phyloP scores from a whole-genome alignment of 2,113 vertebrate genomes.

The Oreocharis arfaki region DNA sequence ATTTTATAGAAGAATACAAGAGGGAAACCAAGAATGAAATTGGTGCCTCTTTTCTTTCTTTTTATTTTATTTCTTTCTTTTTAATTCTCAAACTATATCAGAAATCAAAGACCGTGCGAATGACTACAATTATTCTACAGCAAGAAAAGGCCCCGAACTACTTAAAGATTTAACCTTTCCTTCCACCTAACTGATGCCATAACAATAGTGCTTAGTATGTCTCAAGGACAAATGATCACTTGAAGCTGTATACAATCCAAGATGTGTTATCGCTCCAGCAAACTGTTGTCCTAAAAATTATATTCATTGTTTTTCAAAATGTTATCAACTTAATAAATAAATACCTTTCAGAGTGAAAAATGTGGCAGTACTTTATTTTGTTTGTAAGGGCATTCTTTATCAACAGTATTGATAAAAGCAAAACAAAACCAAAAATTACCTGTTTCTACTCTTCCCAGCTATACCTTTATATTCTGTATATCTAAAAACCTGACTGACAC shows the following conservation, averaged over 20 bases:
- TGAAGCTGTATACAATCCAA: slow-evolving; percentile 72
- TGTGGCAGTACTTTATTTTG: slow-evolving; percentile 67
- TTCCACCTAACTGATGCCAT: slow-evolving; percentile 74
- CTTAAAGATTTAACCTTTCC: slow-evolving; percentile 72
- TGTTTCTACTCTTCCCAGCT: slow-evolving; percentile 34
- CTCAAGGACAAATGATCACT: slow-evolving; percentile 82
- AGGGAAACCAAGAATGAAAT: slow-evolving; percentile 8
- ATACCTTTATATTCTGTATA: slow-evolving; percentile 43
- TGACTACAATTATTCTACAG: slow-evolving; percentile 60
- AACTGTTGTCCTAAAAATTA: slow-evolving; percentile 87
- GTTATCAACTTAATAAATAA: slow-evolving; percentile 92
- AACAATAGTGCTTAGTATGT: slow-evolving; percentile 69
- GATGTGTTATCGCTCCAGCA: slow-evolving; percentile 77
- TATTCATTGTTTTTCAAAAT: slow-evolving; percentile 91
- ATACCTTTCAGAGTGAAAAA: slow-evolving; percentile 80
- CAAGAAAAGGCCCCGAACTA: slow-evolving; percentile 62
- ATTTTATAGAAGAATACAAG: slow-evolving; percentile 11
- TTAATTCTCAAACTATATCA: slow-evolving; percentile 31
- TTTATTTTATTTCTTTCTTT: not conserved
- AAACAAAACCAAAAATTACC: slow-evolving; percentile 65
- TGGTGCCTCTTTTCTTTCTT: not conserved
- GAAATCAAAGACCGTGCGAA: slow-evolving; percentile 28
- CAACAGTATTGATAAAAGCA: slow-evolving; percentile 75
- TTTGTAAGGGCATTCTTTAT: slow-evolving; percentile 78
- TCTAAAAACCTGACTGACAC: not conserved